Evolutionary conservation across 2,888 invertebrate species (phyloP).

Genomic region (Agrypnus murinus): DNA sequence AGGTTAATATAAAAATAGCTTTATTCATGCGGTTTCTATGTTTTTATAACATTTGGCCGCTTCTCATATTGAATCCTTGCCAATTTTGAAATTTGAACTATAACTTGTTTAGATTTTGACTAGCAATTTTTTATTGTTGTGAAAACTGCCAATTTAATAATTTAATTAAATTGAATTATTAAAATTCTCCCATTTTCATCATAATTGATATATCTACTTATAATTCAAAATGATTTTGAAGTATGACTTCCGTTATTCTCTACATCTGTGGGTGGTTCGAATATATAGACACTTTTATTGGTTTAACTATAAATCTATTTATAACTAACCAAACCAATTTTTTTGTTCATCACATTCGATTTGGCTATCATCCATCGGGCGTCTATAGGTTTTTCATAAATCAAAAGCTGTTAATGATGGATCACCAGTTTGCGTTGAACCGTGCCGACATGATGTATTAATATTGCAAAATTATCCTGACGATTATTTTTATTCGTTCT

Average conservation of each 20-base stretch:
- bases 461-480: too few relatives aligned
- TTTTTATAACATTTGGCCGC: conserved; percentile 33
- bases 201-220: conserved; percentile 8
- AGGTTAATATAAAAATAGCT: conserved; percentile 28
- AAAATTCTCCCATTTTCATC: neutral
- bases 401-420: conserved; percentile 12
- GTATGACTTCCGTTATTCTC: conserved; percentile 16
- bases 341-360: conserved; percentile 8
- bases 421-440: neutral
- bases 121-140: neutral
- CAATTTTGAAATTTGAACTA: conserved; percentile 34
- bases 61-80: conserved; percentile 13
- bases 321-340: conserved; percentile 5
- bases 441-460: too few relatives aligned
- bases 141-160: too few relatives aligned
- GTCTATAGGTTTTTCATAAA: conserved; percentile 13
- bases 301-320: neutral
- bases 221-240: conserved; percentile 19
- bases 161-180: too few relatives aligned
- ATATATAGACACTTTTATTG: conserved; percentile 12
- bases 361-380: conserved; percentile 14
- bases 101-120: conserved; percentile 14
- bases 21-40: conserved; percentile 30
- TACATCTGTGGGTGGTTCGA: neutral
- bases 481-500: too few relatives aligned